Evolutionary conservation across 2,888 invertebrate genomes (phyloP).

Genomic region (Lasiommata megera): DNA sequence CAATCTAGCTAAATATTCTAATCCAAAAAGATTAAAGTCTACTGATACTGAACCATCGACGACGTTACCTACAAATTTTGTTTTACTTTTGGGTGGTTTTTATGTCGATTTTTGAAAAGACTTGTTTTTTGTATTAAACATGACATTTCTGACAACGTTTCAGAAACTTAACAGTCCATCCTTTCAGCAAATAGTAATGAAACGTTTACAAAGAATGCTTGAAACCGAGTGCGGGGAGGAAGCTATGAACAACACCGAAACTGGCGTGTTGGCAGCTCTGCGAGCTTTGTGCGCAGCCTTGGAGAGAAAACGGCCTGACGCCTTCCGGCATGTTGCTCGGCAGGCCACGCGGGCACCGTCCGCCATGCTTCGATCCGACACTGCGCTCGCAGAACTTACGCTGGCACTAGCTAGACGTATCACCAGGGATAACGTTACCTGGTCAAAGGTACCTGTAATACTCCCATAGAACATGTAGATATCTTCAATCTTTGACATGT

Average conservation of each 20-base stretch:
- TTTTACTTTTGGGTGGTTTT: no score
- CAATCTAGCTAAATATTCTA: no score
- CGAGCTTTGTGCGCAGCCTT: conserved; percentile 84
- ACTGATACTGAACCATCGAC: no score
- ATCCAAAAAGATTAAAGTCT: no score
- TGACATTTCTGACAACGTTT: background rate
- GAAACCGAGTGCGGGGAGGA: conserved; percentile 80
- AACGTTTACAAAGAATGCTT: conserved; percentile 69
- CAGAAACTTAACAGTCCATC: background rate
- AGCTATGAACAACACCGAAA: conserved; percentile 70
- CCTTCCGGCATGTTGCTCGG: conserved; percentile 86
- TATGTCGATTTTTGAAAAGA: no score
- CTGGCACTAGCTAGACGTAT: conserved; percentile 87
- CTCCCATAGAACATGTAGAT: background rate
- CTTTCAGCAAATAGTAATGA: conserved; percentile 68
- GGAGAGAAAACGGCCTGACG: conserved; percentile 89
- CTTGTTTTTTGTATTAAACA: background rate
- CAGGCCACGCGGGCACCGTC: conserved; percentile 85
- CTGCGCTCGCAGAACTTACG: conserved; percentile 82
- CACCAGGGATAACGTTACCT: conserved; percentile 87
- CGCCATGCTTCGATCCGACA: conserved; percentile 81
- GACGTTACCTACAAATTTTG: no score
- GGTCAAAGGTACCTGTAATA: conserved; percentile 86
- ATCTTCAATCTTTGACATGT: no score
- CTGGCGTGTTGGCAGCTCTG: conserved; percentile 66